Evolutionary conservation across 2,797 vertebrate species (phyloP), one percentile per base, ranked within the genome.

Genomic region (Sus cebifrons): DNA sequence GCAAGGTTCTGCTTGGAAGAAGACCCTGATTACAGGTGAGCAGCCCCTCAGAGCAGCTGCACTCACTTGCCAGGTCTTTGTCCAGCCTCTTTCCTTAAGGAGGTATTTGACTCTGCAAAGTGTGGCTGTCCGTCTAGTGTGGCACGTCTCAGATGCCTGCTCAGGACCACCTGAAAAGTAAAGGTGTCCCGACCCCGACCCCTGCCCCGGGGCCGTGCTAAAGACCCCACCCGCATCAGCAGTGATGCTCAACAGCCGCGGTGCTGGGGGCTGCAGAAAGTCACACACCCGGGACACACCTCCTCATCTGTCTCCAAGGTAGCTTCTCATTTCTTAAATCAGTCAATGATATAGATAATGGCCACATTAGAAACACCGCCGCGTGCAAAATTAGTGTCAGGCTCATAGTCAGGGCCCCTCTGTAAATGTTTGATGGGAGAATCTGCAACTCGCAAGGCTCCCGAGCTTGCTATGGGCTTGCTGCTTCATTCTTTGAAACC

Each of bases 381-480:
- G 12, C 4, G 9, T 10, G 6, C 60, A 70, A 78, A 67, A 1
- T 17, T 23, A 21, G 25, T n/a, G 4, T n/a, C 86, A 32, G 56
- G 25, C 14, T 3, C 18, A 3, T 7, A 0, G 44, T 54, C 49
- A 14, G 15, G 20, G 40, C 40, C 44, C 32, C 9, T 29, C 64
- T 9, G 0, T 21, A 8, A 21, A 54, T 36, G 17, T 29, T 36
- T 75, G 32, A 40, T 68, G 68, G 20, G 25, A 60, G 56, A 27
- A 4, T 6, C 21, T 32, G 15, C 13, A 93, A 18, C 6, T 5
- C 79, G 13, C 14, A 25, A 5, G 9, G 29, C 52, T 85, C 73
- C 3, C 6, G 16, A 70, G 6, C 11, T 1, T 20, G 91, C 6
- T 3, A 0, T 3, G 60, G 11, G 6, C 32, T 3, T 15, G 20